Percentiles rank a stretch among this genome's conserved stretches.
phyloP scores from a whole-genome alignment of 2,113 vertebrate species.

The Acanthisitta chloris region DNA sequence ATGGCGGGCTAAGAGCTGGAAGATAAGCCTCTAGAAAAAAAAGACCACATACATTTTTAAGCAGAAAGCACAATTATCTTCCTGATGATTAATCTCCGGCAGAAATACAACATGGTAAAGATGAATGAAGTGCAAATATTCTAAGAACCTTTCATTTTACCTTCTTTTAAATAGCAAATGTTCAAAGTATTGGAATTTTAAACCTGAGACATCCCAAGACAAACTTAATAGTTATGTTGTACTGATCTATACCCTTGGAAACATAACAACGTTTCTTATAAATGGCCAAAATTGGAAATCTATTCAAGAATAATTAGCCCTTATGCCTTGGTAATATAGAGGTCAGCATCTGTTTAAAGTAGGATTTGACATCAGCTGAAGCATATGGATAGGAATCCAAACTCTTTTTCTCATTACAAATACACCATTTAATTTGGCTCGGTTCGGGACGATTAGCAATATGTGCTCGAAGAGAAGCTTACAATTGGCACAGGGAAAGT shows the following conservation, averaged over 20 bases:
- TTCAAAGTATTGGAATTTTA: background rate
- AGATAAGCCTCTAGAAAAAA: background rate
- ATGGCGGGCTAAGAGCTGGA: background rate
- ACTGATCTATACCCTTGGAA: background rate
- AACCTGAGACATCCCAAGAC: background rate
- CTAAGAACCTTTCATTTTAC: background rate
- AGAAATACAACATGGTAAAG: background rate
- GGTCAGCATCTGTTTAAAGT: slow-evolving; percentile 62
- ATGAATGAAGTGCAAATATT: background rate
- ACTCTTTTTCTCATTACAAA: slow-evolving; percentile 60
- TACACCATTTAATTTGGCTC: slow-evolving; percentile 66
- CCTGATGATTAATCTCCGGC: background rate
- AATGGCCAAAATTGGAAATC: background rate
- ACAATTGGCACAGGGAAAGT: background rate
- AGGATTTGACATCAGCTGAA: slow-evolving; percentile 51
- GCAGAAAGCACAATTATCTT: background rate
- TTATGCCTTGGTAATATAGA: slow-evolving; percentile 18
- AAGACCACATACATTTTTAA: background rate
- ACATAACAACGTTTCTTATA: background rate
- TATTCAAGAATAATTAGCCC: slow-evolving; percentile 24
- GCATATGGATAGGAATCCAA: slow-evolving; percentile 56
- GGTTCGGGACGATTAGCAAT: slow-evolving; percentile 32
- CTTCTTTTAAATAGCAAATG: background rate
- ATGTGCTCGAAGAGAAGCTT: slow-evolving; percentile 5
- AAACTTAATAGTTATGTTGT: background rate